Conservation (phyloP, 2,797 vertebrate species). For the Balearica regulorum region DNA sequence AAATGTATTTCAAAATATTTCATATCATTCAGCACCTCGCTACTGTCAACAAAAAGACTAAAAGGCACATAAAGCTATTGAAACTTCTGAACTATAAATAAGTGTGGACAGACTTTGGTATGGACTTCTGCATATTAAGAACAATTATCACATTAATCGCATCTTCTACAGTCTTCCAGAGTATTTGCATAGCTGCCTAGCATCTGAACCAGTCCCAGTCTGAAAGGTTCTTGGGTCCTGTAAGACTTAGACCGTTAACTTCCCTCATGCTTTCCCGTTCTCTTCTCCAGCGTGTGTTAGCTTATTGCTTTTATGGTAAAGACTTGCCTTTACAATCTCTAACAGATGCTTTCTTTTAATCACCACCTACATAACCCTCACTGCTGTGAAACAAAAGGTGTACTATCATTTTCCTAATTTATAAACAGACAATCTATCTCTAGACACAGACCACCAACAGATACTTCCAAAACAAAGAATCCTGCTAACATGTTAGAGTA, state of each 20-base stretch:
- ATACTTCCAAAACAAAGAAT: not conserved
- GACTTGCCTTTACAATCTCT: not conserved
- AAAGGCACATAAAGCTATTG: not conserved
- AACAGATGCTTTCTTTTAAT: not conserved
- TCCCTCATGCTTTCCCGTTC: not conserved
- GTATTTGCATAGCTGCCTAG: not conserved
- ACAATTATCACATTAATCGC: not conserved
- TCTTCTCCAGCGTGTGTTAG: not conserved
- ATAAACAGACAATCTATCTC: not conserved
- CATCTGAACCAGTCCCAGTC: not conserved
- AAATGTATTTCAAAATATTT: not conserved
- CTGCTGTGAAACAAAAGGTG: not conserved
- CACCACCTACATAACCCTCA: not conserved
- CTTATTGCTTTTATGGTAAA: not conserved
- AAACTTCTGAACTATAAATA: not conserved
- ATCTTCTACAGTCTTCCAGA: not conserved
- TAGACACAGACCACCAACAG: not conserved
- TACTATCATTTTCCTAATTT: not conserved
- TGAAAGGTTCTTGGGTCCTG: not conserved
- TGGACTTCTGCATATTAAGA: not conserved
- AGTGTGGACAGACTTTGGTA: not conserved
- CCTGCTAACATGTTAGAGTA: not conserved
- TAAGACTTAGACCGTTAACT: not conserved
- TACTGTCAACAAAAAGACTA: not conserved
- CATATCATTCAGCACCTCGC: accelerated